Conservation (phyloP, 1,140 invertebrate species). For the Maconellicoccus hirsutus region DNA sequence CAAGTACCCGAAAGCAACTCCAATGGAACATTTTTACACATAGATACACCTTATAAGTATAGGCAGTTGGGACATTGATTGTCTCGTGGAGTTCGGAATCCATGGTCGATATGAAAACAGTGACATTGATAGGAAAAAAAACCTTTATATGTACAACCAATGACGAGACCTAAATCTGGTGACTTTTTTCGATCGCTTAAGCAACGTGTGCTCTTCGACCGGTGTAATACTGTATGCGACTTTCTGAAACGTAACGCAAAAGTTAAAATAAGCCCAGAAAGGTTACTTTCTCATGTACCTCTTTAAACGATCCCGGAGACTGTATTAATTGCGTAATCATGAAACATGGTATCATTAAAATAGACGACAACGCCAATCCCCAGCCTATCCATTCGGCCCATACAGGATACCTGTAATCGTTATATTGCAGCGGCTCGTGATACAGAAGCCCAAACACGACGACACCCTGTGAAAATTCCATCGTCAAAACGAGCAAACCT, state of each 20-base stretch:
- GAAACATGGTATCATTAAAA: slow-evolving; percentile 55
- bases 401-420: slow-evolving; percentile 52
- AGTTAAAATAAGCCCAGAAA: slow-evolving; percentile 19
- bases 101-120: not conserved
- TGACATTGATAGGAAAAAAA: not conserved
- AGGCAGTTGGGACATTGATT: not conserved
- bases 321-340: slow-evolving; percentile 45
- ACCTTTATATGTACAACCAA: slow-evolving; percentile 41
- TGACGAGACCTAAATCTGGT: slow-evolving; percentile 41
- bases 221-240: slow-evolving; percentile 43
- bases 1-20: too few species aligned
- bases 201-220: slow-evolving; percentile 40
- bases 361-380: slow-evolving; percentile 55
- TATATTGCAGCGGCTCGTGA: slow-evolving; percentile 52
- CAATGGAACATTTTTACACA: not conserved
- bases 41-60: not conserved
- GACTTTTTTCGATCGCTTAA: slow-evolving; percentile 38
- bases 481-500: not conserved
- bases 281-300: slow-evolving; percentile 41
- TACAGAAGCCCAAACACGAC: slow-evolving; percentile 57
- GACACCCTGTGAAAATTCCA: slow-evolving; percentile 43
- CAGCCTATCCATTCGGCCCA: slow-evolving; percentile 64
- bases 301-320: slow-evolving; percentile 45
- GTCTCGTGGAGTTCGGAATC: not conserved
- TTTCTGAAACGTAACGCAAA: slow-evolving; percentile 38